Evolutionary conservation across 2,888 invertebrate species (phyloP).

Genomic region (Cenopis cana): DNA sequence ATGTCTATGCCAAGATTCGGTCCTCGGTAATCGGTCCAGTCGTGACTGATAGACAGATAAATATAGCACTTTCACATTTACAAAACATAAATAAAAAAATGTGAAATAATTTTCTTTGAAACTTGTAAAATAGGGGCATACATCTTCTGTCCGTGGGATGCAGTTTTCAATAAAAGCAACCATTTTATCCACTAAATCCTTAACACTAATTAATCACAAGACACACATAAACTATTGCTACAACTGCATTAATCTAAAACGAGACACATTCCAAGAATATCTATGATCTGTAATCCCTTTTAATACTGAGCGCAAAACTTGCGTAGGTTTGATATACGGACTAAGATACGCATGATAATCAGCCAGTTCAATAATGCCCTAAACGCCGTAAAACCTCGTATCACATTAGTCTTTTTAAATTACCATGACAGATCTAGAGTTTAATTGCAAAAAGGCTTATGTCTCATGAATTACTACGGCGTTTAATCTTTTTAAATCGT

Average conservation of each 20-base stretch:
- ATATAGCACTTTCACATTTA: too few relatives aligned
- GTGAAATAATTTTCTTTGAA: not conserved
- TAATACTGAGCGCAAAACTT: not conserved
- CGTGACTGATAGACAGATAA: too few relatives aligned
- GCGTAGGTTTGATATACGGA: conserved; percentile 24
- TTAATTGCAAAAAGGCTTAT: not conserved
- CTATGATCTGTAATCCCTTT: not conserved
- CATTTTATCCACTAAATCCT: not conserved
- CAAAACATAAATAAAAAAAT: not conserved
- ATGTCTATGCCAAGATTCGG: too few relatives aligned
- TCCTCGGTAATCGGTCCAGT: too few relatives aligned
- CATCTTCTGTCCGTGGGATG: conserved; percentile 1
- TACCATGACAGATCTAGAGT: not conserved
- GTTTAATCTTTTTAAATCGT: not conserved
- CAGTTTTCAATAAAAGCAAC: not conserved
- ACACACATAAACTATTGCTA: not conserved
- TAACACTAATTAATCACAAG: conserved; percentile 16
- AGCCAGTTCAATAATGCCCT: not conserved
- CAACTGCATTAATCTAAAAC: not conserved
- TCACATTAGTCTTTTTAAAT: not conserved
- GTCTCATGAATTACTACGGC: conserved; percentile 2
- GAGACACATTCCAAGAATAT: not conserved
- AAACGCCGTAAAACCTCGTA: not conserved
- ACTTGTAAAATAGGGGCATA: not conserved
- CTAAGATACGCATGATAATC: not conserved